Evolutionary conservation across 2,888 invertebrate species (phyloP).

Genomic region (Agonopterix arenella): DNA sequence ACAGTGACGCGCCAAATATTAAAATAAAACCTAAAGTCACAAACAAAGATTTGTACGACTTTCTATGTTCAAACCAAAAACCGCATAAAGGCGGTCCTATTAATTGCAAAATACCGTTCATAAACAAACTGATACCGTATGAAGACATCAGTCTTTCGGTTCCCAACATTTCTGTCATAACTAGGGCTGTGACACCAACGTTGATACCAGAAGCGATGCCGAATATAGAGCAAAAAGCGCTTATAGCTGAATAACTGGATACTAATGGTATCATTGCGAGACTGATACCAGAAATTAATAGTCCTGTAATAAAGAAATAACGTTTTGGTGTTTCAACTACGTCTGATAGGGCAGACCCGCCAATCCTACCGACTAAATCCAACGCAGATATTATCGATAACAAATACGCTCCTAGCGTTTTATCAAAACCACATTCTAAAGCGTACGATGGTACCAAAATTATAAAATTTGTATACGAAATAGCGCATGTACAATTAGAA

Average conservation of each 20-base stretch:
- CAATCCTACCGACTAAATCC: slow-evolving; percentile 89
- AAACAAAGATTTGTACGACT: slow-evolving; percentile 84
- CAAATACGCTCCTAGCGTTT: slow-evolving; percentile 82
- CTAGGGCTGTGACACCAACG: slow-evolving; percentile 90
- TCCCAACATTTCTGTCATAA: slow-evolving; percentile 92
- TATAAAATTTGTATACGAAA: slow-evolving; percentile 91
- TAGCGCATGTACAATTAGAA: slow-evolving; percentile 90
- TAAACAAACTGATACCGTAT: slow-evolving; percentile 90
- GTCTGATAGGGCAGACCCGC: slow-evolving; percentile 90
- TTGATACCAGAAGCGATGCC: slow-evolving; percentile 90
- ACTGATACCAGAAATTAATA: slow-evolving; percentile 86
- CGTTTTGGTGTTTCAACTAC: slow-evolving; percentile 85
- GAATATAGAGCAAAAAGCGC: slow-evolving; percentile 84
- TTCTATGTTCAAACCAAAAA: slow-evolving; percentile 78
- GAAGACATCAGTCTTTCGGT: slow-evolving; percentile 90
- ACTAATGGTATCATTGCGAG: slow-evolving; percentile 83
- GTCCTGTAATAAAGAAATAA: slow-evolving; percentile 88
- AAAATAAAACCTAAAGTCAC: slow-evolving; percentile 84
- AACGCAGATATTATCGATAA: slow-evolving; percentile 88
- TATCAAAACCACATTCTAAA: slow-evolving; percentile 81
- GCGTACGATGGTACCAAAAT: slow-evolving; percentile 89
- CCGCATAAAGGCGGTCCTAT: slow-evolving; percentile 92
- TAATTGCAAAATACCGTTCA: slow-evolving; percentile 88
- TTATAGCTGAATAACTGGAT: slow-evolving; percentile 78
- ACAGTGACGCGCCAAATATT: slow-evolving; percentile 83